Evolutionary conservation across 2,888 invertebrate species (phyloP).

Genomic region (Bhutanitis thaidina): DNA sequence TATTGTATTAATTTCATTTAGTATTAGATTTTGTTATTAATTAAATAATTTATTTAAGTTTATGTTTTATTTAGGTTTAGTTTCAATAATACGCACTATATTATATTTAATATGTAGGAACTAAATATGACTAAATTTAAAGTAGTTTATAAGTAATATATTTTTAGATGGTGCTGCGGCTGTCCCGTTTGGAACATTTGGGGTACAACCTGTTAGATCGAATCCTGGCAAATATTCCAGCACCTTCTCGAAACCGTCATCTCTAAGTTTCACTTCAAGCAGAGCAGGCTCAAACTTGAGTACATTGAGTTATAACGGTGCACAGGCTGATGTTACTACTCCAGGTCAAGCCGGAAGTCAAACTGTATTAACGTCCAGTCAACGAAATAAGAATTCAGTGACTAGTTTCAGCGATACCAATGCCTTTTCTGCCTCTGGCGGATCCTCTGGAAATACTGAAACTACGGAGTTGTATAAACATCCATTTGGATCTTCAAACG

Average conservation of each 20-base stretch:
- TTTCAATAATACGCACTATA: too few relatives aligned
- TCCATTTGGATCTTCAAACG: slow-evolving; percentile 14
- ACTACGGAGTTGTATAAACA: slow-evolving; percentile 6
- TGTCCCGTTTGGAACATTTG: slow-evolving; percentile 42
- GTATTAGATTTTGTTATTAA: too few relatives aligned
- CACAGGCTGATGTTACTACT: slow-evolving; percentile 12
- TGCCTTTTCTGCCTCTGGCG: background rate
- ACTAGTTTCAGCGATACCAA: background rate
- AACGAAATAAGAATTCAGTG: background rate
- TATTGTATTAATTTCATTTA: too few relatives aligned
- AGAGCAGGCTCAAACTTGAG: slow-evolving; percentile 66
- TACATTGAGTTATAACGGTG: slow-evolving; percentile 52
- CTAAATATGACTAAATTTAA: too few relatives aligned
- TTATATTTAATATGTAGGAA: too few relatives aligned
- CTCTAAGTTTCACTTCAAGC: slow-evolving; percentile 63
- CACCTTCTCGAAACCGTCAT: slow-evolving; percentile 64
- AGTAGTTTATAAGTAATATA: background rate
- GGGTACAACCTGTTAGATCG: slow-evolving; percentile 43
- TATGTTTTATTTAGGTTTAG: too few relatives aligned
- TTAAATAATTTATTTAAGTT: too few relatives aligned
- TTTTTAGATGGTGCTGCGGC: slow-evolving; percentile 52
- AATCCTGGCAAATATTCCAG: slow-evolving; percentile 58
- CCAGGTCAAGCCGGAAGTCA: background rate
- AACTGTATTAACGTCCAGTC: background rate
- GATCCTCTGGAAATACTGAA: background rate